Evolutionary conservation across 2,888 invertebrate genomes (phyloP).

Genomic region (Drosophila putrida): DNA sequence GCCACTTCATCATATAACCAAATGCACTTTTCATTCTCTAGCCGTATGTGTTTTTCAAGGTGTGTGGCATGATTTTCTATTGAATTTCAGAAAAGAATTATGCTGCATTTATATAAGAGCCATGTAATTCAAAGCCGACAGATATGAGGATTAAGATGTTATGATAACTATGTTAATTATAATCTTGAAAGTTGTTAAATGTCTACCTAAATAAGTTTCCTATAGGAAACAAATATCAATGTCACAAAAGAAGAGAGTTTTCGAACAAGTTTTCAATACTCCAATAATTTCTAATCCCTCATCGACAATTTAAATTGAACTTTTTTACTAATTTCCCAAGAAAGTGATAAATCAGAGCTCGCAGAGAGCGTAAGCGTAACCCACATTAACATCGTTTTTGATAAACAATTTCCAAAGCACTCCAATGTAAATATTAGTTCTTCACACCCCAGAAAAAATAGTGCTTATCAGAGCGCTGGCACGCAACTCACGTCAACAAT

Average conservation of each 20-base stretch:
- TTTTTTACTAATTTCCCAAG: neutral
- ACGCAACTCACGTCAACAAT: constrained; percentile 45
- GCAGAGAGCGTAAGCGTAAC: neutral
- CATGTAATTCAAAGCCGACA: constrained; percentile 17
- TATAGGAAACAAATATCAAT: neutral
- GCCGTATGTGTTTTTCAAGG: constrained; percentile 61
- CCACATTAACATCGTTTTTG: constrained; percentile 21
- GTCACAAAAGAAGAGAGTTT: neutral
- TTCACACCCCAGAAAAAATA: constrained; percentile 55
- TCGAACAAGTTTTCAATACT: neutral
- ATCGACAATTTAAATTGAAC: neutral
- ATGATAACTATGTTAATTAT: constrained; percentile 24
- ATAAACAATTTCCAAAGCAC: constrained; percentile 34
- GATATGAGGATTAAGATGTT: constrained; percentile 23
- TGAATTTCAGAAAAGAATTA: constrained; percentile 31
- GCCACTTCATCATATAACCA: constrained; percentile 71
- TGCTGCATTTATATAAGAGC: constrained; percentile 21
- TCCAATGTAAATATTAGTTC: constrained; percentile 59
- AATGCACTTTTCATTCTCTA: constrained; percentile 49
- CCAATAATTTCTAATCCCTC: neutral
- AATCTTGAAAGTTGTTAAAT: neutral
- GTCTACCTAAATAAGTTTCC: neutral
- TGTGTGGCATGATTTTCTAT: constrained; percentile 62
- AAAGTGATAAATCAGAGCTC: constrained; percentile 15
- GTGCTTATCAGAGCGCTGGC: constrained; percentile 40